Conservation (phyloP, 2,888 invertebrate species). For the Xestia c-nigrum region DNA sequence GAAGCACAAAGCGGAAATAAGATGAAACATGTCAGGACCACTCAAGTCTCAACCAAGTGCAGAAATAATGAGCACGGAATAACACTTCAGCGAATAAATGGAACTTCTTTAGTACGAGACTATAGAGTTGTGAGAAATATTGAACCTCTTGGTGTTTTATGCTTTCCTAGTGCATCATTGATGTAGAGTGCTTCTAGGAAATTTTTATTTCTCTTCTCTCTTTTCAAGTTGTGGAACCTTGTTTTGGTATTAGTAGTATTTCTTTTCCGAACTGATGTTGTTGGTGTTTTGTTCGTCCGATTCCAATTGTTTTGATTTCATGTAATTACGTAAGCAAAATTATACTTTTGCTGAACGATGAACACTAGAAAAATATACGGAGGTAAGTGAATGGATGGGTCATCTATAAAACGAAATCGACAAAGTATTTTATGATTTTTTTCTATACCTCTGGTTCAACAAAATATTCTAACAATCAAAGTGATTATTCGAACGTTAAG, state of each 20-base stretch:
- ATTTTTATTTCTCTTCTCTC: not conserved
- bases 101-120: not conserved
- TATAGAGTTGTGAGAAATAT: not conserved
- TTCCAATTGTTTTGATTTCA: not conserved
- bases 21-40: slow-evolving; percentile 49
- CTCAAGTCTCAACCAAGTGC: slow-evolving; percentile 39
- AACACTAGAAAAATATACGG: not conserved
- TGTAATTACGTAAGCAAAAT: not conserved
- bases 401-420: not conserved
- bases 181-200: not conserved
- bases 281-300: not conserved
- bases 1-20: slow-evolving; percentile 42
- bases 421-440: not conserved
- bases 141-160: slow-evolving; percentile 20
- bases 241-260: not conserved
- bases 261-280: not conserved
- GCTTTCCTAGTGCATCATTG: slow-evolving; percentile 7
- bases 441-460: not conserved
- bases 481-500: slow-evolving; percentile 13
- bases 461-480: slow-evolving; percentile 16
- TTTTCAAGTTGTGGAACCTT: not conserved
- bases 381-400: not conserved
- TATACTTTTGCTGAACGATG: not conserved
- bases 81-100: slow-evolving; percentile 28
- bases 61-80: slow-evolving; percentile 47